These are phyloP conservation scores for Cavia porcellus DNA, from an alignment of 2,113 vertebrate genomes.

Conservation along the genomic window DNA sequence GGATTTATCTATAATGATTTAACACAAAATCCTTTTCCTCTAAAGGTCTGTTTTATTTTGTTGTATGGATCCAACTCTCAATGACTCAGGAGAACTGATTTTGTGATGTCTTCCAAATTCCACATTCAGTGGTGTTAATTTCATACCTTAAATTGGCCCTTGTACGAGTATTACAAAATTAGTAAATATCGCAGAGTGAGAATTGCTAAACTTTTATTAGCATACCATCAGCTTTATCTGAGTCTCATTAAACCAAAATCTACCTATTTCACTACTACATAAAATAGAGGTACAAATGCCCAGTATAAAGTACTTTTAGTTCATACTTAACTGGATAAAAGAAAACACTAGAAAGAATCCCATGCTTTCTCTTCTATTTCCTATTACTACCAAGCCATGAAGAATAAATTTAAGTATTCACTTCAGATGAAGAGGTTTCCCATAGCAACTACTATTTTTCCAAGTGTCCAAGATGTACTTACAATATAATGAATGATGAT, in stretches of 20 bases:
- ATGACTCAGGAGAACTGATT: background rate
- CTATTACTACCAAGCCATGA: conserved; percentile 37
- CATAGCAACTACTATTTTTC: conserved; percentile 52
- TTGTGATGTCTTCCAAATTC: background rate
- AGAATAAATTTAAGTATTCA: conserved; percentile 8
- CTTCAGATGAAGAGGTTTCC: conserved; percentile 62
- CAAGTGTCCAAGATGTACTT: background rate
- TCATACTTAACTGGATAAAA: conserved; percentile 3
- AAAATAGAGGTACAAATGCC: conserved; percentile 1
- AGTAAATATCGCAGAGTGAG: background rate
- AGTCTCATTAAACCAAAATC: conserved; percentile 49
- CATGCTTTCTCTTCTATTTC: background rate
- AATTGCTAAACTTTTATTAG: background rate
- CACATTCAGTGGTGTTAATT: background rate
- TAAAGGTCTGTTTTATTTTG: background rate
- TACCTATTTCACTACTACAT: background rate
- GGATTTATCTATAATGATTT: background rate
- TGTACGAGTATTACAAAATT: background rate
- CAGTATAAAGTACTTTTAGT: background rate
- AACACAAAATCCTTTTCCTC: conserved; percentile 24
- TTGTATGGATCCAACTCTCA: background rate
- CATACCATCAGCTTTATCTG: background rate
- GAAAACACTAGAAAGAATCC: conserved; percentile 24
- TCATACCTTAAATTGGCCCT: background rate
- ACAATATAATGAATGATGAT: conserved; percentile 55